phyloP scores from a whole-genome alignment of 2,113 vertebrate species.

The Colaptes auratus region DNA sequence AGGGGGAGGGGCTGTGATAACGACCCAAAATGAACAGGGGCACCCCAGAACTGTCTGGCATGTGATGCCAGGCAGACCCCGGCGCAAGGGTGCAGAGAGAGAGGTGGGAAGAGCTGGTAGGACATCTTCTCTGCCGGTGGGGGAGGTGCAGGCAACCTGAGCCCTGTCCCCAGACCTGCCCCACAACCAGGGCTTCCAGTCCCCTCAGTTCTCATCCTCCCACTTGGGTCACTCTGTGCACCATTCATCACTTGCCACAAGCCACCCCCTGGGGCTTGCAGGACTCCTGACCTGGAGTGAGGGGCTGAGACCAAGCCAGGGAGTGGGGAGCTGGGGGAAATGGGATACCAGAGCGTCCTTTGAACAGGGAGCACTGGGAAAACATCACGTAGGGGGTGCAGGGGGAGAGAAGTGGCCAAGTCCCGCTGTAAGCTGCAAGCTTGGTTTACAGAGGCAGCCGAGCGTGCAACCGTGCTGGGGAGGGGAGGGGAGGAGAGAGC shows the following conservation, averaged over 20 bases:
- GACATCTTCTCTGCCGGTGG: rapidly evolving
- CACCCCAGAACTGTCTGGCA: background rate
- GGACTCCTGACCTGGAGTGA: rapidly evolving
- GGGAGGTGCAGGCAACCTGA: background rate
- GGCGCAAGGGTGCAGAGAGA: background rate
- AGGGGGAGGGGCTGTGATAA: background rate
- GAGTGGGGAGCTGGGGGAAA: background rate
- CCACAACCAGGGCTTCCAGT: background rate
- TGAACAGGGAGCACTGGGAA: background rate
- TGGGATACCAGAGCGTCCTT: background rate
- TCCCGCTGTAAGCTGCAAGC: background rate
- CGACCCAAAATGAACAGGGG: background rate
- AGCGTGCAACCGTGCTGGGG: background rate
- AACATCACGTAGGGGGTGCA: background rate
- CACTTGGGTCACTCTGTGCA: rapidly evolving
- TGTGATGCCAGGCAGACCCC: background rate
- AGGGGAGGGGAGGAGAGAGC: background rate
- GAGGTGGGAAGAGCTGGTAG: background rate
- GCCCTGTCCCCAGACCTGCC: background rate
- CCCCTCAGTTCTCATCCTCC: background rate
- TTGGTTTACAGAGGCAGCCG: background rate
- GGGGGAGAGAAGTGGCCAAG: background rate
- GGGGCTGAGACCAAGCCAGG: rapidly evolving
- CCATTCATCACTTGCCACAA: rapidly evolving
- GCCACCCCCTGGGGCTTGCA: rapidly evolving